Percentiles rank a stretch among this genome's conserved stretches.
These are phyloP conservation scores for Temnothorax nylanderi DNA, from an alignment of 1,140 invertebrate genomes.

Conservation along the genomic window DNA sequence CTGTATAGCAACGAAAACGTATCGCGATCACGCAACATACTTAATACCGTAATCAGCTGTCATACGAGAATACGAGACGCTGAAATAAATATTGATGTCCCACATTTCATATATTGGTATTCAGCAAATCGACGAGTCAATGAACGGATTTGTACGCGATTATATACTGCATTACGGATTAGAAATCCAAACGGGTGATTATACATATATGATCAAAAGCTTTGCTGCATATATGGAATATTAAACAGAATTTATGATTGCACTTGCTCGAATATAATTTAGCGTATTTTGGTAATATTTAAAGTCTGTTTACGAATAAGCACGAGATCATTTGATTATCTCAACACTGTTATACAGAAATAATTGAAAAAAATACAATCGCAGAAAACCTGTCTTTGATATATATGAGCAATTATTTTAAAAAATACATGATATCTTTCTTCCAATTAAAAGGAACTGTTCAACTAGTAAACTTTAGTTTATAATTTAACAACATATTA, in stretches of 20 bases:
- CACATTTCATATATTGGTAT: conserved; percentile 1
- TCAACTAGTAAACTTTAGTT: neutral
- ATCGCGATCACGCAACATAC: neutral
- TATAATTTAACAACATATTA: neutral
- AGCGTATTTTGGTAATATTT: neutral
- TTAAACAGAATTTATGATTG: conserved; percentile 25
- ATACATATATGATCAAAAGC: conserved; percentile 45
- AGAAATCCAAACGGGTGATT: conserved; percentile 12
- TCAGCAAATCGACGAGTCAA: conserved; percentile 25
- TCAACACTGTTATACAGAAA: neutral
- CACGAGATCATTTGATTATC: neutral
- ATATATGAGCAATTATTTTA: neutral
- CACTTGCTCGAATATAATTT: conserved; percentile 2
- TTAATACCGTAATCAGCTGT: conserved; percentile 24
- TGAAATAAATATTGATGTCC: conserved; percentile 38
- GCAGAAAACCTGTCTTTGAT: neutral
- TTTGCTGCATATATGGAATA: neutral
- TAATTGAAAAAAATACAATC: neutral
- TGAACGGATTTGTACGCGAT: conserved; percentile 26
- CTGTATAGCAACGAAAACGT: neutral
- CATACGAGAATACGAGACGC: neutral
- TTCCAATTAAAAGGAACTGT: neutral
- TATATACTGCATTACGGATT: conserved; percentile 38
- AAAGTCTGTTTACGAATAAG: neutral
- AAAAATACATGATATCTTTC: neutral